Percentiles rank a stretch among this genome's conserved stretches.
Evolutionary conservation across 2,113 vertebrate genomes (phyloP).

Genomic region (Gila orcuttii): DNA sequence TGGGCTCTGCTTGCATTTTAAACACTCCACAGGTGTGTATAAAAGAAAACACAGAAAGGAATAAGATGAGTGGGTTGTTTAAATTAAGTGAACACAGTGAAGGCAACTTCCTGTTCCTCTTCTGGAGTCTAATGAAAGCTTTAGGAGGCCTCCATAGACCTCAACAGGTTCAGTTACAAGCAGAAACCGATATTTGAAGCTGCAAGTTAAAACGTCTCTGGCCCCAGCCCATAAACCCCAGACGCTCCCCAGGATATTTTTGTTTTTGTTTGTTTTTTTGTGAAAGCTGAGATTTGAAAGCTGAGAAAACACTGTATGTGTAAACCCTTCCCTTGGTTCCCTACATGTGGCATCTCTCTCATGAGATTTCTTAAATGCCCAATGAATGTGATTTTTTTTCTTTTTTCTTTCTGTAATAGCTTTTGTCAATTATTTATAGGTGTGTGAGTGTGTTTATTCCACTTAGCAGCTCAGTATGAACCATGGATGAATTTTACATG

Average conservation of each 20-base stretch:
- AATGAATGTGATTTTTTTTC: background rate
- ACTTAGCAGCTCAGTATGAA: conserved; percentile 39
- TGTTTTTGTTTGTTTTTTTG: background rate
- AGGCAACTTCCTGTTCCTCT: background rate
- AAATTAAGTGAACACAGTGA: background rate
- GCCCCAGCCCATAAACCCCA: background rate
- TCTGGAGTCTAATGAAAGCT: background rate
- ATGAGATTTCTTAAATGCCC: conserved; percentile 9
- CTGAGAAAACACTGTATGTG: conserved; percentile 4
- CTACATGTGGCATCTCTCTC: background rate
- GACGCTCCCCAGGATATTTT: conserved; percentile 16
- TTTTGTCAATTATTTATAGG: conserved; percentile 34
- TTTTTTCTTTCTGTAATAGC: background rate
- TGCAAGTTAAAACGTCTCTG: conserved; percentile 11
- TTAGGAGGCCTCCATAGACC: background rate
- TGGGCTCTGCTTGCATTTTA: conserved; percentile 46
- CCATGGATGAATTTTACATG: conserved; percentile 45
- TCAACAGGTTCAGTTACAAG: background rate
- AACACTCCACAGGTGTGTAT: conserved; percentile 46
- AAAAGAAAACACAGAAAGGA: conserved; percentile 18
- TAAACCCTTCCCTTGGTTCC: background rate
- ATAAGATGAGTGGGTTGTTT: conserved; percentile 6
- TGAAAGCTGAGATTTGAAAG: conserved; percentile 34
- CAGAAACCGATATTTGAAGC: conserved; percentile 30
- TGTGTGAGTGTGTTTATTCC: conserved; percentile 18